Evolutionary conservation across 1,140 invertebrate genomes (phyloP).

Genomic region (Gonioctena quinquepunctata): DNA sequence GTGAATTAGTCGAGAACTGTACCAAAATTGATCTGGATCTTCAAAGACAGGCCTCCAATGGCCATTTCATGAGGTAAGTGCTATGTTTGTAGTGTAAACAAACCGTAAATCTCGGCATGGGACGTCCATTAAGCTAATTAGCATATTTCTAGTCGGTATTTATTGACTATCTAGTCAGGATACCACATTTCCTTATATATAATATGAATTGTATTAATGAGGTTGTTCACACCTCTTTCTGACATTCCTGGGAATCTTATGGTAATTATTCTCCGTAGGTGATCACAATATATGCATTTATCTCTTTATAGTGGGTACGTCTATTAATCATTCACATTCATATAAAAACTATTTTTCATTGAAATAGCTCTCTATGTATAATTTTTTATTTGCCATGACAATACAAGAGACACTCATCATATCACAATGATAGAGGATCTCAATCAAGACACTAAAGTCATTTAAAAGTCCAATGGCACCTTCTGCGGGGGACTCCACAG

Average conservation of each 20-base stretch:
- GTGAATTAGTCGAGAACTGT: slow-evolving; percentile 38
- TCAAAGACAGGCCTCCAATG: slow-evolving; percentile 54
- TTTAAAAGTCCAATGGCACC: no score
- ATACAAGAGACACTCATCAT: no score
- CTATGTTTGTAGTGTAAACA: slow-evolving; percentile 31
- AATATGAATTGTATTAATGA: not conserved
- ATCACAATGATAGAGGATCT: no score
- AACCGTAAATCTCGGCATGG: slow-evolving; percentile 20
- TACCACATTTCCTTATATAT: not conserved
- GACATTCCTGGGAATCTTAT: not conserved
- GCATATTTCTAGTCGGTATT: slow-evolving; percentile 12
- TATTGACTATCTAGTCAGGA: slow-evolving; percentile 9
- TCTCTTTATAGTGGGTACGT: no score
- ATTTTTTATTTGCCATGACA: no score
- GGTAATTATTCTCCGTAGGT: no score
- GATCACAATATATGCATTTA: no score
- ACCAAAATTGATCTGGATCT: slow-evolving; percentile 57
- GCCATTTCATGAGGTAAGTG: slow-evolving; percentile 55
- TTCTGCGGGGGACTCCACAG: no score
- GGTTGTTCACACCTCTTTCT: slow-evolving; percentile 1
- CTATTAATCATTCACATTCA: no score
- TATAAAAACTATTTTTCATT: no score
- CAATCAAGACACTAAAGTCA: no score
- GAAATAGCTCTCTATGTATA: no score
- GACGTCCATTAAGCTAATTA: slow-evolving; percentile 23